A percentile compares a stretch with the other conserved stretches of the same genome.
phyloP scores from a whole-genome alignment of 1,140 invertebrate species.

The Contarinia nasturtii region DNA sequence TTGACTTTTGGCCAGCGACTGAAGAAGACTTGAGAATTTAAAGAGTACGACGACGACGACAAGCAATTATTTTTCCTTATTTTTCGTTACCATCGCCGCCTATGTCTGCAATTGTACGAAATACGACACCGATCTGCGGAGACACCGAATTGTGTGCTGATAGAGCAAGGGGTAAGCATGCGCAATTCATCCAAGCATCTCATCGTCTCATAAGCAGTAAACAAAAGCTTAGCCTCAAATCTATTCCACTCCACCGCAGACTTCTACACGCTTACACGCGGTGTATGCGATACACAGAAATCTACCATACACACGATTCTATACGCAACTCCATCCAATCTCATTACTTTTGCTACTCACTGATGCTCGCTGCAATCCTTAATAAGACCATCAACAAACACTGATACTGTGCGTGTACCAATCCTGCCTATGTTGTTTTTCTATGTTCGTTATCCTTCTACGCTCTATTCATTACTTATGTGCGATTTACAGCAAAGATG shows the following conservation, averaged over 20 bases:
- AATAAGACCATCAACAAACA: too few relatives aligned
- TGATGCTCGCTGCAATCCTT: too few relatives aligned
- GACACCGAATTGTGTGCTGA: too few relatives aligned
- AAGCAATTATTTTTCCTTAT: conserved; percentile 4
- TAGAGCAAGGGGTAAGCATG: too few relatives aligned
- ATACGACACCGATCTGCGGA: too few relatives aligned
- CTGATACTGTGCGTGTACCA: too few relatives aligned
- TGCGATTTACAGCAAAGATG: not conserved
- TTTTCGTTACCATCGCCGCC: not conserved
- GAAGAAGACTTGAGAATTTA: conserved; percentile 2
- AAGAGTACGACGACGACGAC: conserved; percentile 1
- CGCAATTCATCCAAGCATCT: not conserved
- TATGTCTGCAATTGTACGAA: not conserved
- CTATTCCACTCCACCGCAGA: not conserved
- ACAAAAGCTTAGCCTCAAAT: not conserved
- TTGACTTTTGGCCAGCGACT: conserved; percentile 5
- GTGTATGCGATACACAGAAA: too few relatives aligned
- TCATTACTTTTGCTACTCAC: too few relatives aligned
- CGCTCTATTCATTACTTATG: not conserved
- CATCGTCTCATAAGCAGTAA: not conserved
- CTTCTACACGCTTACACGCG: not conserved
- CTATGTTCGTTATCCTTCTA: too few relatives aligned
- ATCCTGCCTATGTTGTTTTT: too few relatives aligned
- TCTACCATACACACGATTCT: too few relatives aligned
- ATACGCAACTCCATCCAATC: too few relatives aligned